Percentiles rank a stretch among this genome's conserved stretches.
Conservation (phyloP, 2,888 invertebrate genomes). For the Parascotia fuliginaria region DNA sequence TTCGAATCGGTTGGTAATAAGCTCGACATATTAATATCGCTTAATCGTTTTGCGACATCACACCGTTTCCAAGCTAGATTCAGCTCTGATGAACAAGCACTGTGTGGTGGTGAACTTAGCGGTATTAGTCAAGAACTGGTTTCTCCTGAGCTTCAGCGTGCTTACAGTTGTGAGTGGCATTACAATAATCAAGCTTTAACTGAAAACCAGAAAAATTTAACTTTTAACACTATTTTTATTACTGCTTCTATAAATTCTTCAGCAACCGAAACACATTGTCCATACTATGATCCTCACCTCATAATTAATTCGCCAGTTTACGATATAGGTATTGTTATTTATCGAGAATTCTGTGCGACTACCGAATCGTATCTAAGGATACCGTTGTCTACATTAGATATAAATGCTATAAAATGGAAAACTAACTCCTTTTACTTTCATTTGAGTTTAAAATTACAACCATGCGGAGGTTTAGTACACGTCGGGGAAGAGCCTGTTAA, state of each 20-base stretch:
- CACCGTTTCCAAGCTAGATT: slow-evolving; percentile 91
- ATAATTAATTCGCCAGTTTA: slow-evolving; percentile 42
- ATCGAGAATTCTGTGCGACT: slow-evolving; percentile 55
- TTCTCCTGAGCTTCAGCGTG: slow-evolving; percentile 58
- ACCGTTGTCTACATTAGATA: slow-evolving; percentile 53
- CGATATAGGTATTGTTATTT: slow-evolving; percentile 27
- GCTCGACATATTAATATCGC: slow-evolving; percentile 87
- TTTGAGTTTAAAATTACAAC: slow-evolving; percentile 62
- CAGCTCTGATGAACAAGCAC: slow-evolving; percentile 83
- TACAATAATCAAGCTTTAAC: slow-evolving; percentile 42
- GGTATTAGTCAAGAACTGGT: slow-evolving; percentile 55
- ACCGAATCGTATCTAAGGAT: slow-evolving; percentile 53
- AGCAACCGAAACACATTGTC: slow-evolving; percentile 48
- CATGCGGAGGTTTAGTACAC: slow-evolving; percentile 88
- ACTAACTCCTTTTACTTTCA: slow-evolving; percentile 68
- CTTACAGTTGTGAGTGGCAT: slow-evolving; percentile 69
- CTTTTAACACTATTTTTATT: slow-evolving; percentile 60
- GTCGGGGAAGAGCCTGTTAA: slow-evolving; percentile 54
- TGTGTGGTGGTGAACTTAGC: slow-evolving; percentile 67
- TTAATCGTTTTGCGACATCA: slow-evolving; percentile 70
- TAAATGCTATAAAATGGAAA: slow-evolving; percentile 57
- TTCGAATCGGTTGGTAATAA: slow-evolving; percentile 88
- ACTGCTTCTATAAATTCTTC: slow-evolving; percentile 57
- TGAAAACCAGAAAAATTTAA: slow-evolving; percentile 11
- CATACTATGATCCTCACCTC: slow-evolving; percentile 57